These are phyloP conservation scores for Andrena chrysosceles DNA, from an alignment of 2,888 invertebrate genomes.

Conservation along the genomic window DNA sequence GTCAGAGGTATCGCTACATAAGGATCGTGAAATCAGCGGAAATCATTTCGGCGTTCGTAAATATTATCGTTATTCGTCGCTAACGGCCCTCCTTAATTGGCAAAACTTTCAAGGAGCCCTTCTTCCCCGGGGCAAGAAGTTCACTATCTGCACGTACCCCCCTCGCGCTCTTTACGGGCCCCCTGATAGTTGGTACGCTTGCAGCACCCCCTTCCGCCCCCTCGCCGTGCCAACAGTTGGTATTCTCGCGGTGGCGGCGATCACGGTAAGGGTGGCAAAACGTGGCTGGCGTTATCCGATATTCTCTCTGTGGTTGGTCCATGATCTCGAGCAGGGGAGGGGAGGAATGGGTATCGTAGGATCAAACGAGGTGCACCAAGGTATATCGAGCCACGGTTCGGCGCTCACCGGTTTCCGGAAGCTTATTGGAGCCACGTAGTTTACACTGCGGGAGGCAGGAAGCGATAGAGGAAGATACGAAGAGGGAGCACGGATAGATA, in stretches of 20 bases:
- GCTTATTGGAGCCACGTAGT: slow-evolving; percentile 72
- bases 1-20: not conserved
- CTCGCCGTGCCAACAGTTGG: slow-evolving; percentile 15
- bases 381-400: slow-evolving; percentile 59
- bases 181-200: slow-evolving; percentile 13
- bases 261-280: slow-evolving; percentile 61
- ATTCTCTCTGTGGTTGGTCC: slow-evolving; percentile 72
- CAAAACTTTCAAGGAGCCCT: slow-evolving; percentile 34
- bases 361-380: slow-evolving; percentile 69
- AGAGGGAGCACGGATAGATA: slow-evolving; percentile 16
- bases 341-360: slow-evolving; percentile 59
- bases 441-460: slow-evolving; percentile 57
- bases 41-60: slow-evolving; percentile 10
- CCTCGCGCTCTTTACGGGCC: not conserved
- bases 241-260: slow-evolving; percentile 50
- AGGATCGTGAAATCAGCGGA: not conserved
- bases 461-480: slow-evolving; percentile 44
- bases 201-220: not conserved
- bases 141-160: slow-evolving; percentile 5
- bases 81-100: slow-evolving; percentile 32
- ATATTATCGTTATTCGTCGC: slow-evolving; percentile 15
- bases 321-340: slow-evolving; percentile 63
- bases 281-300: slow-evolving; percentile 69
- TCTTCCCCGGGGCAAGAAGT: slow-evolving; percentile 29
- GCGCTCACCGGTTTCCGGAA: slow-evolving; percentile 65